These are phyloP conservation scores for Colletes gigas DNA, from an alignment of 1,140 invertebrate species.

Conservation along the genomic window DNA sequence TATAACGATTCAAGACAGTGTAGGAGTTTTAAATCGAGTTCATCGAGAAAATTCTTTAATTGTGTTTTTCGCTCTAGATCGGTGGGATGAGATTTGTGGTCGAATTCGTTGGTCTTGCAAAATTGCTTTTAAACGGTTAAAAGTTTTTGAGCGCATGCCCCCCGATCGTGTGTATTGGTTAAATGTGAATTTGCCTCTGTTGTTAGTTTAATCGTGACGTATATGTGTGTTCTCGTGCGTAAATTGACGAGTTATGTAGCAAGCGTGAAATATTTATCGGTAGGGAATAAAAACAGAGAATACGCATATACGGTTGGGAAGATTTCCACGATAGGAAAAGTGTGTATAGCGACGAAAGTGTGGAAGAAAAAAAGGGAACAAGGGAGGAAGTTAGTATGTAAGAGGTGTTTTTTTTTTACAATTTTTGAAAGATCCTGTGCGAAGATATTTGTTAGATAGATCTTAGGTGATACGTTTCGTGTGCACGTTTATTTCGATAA, in stretches of 20 bases:
- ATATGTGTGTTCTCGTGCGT: slow-evolving; percentile 19
- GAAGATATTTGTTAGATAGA: slow-evolving; percentile 11
- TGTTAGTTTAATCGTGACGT: slow-evolving; percentile 38
- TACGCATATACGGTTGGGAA: slow-evolving; percentile 1
- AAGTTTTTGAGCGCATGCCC: slow-evolving; percentile 31
- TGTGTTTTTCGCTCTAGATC: not conserved
- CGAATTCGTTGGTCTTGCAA: not conserved
- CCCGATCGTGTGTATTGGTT: not conserved
- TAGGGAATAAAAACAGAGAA: slow-evolving; percentile 18
- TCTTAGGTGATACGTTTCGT: not conserved
- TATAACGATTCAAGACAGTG: not conserved
- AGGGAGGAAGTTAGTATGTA: not conserved
- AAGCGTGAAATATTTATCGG: slow-evolving; percentile 27
- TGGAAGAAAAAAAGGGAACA: too few species aligned
- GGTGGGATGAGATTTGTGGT: not conserved
- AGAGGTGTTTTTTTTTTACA: slow-evolving; percentile 18
- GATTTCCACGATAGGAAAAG: slow-evolving; percentile 4
- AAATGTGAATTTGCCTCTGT: slow-evolving; percentile 41
- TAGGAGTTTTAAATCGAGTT: not conserved
- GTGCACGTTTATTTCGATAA: not conserved
- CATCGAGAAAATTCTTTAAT: not conserved
- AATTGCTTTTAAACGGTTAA: slow-evolving; percentile 2
- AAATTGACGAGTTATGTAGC: slow-evolving; percentile 14
- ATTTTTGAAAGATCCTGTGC: slow-evolving; percentile 8
- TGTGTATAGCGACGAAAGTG: not conserved